phyloP scores from a whole-genome alignment of 2,888 invertebrate species.

The Andrena fulva region DNA sequence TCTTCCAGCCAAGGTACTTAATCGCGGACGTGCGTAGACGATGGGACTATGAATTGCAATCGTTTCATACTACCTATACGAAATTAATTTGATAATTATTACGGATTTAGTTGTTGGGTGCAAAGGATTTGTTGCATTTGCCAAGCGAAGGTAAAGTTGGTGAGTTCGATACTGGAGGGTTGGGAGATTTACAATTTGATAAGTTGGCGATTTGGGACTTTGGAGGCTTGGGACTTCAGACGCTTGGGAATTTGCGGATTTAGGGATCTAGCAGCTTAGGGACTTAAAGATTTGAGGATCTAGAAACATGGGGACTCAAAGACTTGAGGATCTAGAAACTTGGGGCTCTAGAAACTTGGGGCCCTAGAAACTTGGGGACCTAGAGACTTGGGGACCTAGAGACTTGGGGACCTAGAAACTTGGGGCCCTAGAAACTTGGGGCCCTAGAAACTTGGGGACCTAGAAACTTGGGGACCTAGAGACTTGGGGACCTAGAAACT shows the following conservation, averaged over 20 bases:
- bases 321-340: background rate
- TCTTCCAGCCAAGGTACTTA: slow-evolving; percentile 15
- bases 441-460: too few species aligned
- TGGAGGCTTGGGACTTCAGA: background rate
- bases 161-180: background rate
- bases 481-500: too few species aligned
- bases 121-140: background rate
- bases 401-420: too few species aligned
- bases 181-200: background rate
- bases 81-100: slow-evolving; percentile 2
- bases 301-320: background rate
- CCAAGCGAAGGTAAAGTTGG: background rate
- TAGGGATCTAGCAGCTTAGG: background rate
- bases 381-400: too few species aligned
- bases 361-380: too few species aligned
- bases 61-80: background rate
- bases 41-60: slow-evolving; percentile 17
- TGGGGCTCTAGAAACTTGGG: background rate
- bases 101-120: background rate
- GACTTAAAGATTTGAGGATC: background rate
- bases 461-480: too few species aligned
- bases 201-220: background rate
- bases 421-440: too few species aligned
- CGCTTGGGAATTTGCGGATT: background rate
- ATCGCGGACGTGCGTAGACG: slow-evolving; percentile 20